phyloP scores from a whole-genome alignment of 1,140 invertebrate species.

The Drosophila jambulina region DNA sequence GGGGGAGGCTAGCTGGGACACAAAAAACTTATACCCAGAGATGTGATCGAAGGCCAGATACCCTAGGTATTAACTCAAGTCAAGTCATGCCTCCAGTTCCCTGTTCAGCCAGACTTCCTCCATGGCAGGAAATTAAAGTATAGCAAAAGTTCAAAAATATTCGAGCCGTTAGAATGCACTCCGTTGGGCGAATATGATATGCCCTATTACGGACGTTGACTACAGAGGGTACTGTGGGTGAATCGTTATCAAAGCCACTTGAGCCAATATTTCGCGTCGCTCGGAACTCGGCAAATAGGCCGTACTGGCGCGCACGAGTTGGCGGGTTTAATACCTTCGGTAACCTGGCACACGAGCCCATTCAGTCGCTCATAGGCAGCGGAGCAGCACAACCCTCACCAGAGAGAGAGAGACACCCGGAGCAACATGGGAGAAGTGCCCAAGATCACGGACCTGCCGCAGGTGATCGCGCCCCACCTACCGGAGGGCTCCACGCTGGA shows the following conservation, averaged over 20 bases:
- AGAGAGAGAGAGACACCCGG: not conserved
- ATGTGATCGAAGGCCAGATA: not conserved
- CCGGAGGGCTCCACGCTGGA: slow-evolving; percentile 52
- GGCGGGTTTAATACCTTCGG: slow-evolving; percentile 32
- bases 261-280: slow-evolving; percentile 52
- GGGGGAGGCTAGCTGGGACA: not conserved
- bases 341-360: slow-evolving; percentile 14
- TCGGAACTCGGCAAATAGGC: slow-evolving; percentile 24
- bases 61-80: not conserved
- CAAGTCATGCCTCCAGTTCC: not conserved
- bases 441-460: slow-evolving; percentile 61
- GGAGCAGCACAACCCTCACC: slow-evolving; percentile 12
- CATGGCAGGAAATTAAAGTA: not conserved
- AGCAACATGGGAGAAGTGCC: slow-evolving; percentile 67
- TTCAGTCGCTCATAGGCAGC: slow-evolving; percentile 30
- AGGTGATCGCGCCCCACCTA: slow-evolving; percentile 69
- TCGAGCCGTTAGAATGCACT: not conserved
- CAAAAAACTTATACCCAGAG: not conserved
- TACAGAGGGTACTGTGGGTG: not conserved
- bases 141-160: not conserved
- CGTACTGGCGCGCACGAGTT: not conserved
- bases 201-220: slow-evolving; percentile 6
- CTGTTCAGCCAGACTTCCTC: not conserved
- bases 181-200: slow-evolving; percentile 6
- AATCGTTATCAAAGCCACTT: slow-evolving; percentile 55